These are phyloP conservation scores for Spisula solida DNA, from an alignment of 2,888 invertebrate genomes.

Conservation along the genomic window DNA sequence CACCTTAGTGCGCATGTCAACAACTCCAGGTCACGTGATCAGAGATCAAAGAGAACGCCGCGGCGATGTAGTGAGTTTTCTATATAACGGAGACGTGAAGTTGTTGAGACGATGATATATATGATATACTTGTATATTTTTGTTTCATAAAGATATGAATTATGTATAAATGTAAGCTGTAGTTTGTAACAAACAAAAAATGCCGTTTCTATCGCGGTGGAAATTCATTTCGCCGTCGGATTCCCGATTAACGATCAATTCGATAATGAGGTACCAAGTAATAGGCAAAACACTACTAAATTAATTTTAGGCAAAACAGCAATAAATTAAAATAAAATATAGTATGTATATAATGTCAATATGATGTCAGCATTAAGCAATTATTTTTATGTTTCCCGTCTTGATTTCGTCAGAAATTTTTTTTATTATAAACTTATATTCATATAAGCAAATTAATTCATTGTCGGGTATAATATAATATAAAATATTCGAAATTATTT, in stretches of 20 bases:
- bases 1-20: constrained; percentile 60
- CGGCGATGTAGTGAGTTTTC: constrained; percentile 52
- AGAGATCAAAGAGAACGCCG: constrained; percentile 61
- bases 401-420: no score
- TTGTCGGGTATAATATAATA: no score
- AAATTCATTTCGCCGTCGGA: neutral
- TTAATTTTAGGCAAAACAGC: no score
- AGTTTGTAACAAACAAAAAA: neutral
- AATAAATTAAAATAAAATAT: no score
- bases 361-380: no score
- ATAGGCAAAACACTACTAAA: no score
- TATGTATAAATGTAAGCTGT: constrained; percentile 36
- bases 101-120: constrained; percentile 44
- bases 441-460: no score
- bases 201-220: neutral
- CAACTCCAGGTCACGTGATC: constrained; percentile 54
- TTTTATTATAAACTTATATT: no score
- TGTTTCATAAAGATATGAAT: constrained; percentile 49
- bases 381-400: no score
- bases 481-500: no score
- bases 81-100: constrained; percentile 30
- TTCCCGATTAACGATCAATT: neutral
- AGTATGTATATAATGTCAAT: no score
- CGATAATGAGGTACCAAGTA: neutral
- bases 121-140: constrained; percentile 42